Evolutionary conservation across 1,140 invertebrate genomes (phyloP), one percentile per base, ranked within the genome.

Genomic region (Ceratosolen solmsi): DNA sequence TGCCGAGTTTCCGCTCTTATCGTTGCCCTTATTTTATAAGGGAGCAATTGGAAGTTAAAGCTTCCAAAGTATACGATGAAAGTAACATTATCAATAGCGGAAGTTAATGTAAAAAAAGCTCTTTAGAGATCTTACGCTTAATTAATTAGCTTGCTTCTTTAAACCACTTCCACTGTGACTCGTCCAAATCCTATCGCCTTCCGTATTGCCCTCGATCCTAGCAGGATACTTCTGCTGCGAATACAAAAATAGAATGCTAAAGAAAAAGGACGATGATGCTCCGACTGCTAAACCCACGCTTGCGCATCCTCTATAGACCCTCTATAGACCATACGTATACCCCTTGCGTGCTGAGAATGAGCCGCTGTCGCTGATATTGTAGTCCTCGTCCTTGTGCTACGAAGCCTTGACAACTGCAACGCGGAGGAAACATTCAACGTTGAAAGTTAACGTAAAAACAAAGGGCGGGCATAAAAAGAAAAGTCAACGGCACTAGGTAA

Each of bases 401-500:
- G 36, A 30, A 33, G 71, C 17, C 25, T 27, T 41, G 60, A 81
- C 46, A 38, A 65, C 46, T 20, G 36, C 41, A 25, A 41, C 54
- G 36, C 4, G 15, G 38, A 41, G 63, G 33, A 74, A 46, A 60
- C 51, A 46, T 76, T 60, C 60, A 46, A 58, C 46, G 58, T 25
- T 33, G 72, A 51, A 79, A 73, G 54, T 82, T 82, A 87, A 86
- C 86, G 86, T 87, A 87, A 87, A 88, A 88, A 87, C 86, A 87
- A 87, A 88, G 85, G 83, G 86, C 72, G 79, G 79, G 68, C 80
- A 78, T 82, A 85, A 86, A 86, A 85, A 86, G 84, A 84, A 84
- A 83, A 71, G 75, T 51, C 33, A 11, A 63, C 51, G 49, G 27
- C 22, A 54, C 20, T 13, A 30, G 17, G 15, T 38, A 33, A 58